phyloP scores from a whole-genome alignment of 1,140 invertebrate genomes.

The Brachystomella parvula region DNA sequence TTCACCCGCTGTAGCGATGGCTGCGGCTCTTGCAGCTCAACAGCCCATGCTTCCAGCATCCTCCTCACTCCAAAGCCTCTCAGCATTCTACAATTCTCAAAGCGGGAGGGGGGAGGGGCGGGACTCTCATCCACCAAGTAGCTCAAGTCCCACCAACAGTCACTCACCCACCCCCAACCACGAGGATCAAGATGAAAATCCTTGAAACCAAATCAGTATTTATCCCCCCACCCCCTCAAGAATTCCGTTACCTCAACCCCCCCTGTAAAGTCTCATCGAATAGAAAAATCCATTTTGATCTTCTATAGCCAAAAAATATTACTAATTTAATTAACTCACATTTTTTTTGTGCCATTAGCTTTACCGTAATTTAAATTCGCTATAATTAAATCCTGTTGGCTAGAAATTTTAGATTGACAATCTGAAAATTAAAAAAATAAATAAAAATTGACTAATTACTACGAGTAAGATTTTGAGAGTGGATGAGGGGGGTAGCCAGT shows the following conservation, averaged over 20 bases:
- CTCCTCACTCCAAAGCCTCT: constrained; percentile 52
- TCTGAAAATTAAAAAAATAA: not conserved
- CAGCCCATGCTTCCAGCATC: constrained; percentile 54
- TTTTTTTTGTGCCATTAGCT: constrained; percentile 8
- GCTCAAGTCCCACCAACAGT: constrained; percentile 36
- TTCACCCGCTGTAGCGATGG: constrained; percentile 41
- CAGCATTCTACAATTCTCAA: constrained; percentile 52
- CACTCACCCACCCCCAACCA: constrained; percentile 28
- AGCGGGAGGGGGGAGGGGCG: constrained; percentile 22
- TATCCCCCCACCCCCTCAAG: not conserved
- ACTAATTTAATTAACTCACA: not conserved
- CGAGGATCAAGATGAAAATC: constrained; percentile 32
- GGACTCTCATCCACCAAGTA: constrained; percentile 23
- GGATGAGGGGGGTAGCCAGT: too few relatives aligned
- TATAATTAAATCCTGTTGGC: not conserved
- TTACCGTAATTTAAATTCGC: not conserved
- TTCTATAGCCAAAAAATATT: not conserved
- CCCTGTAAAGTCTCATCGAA: not conserved
- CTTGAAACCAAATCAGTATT: constrained; percentile 31
- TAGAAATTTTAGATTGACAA: not conserved
- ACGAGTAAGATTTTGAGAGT: too few relatives aligned
- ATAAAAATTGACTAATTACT: too few relatives aligned
- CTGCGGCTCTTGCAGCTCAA: constrained; percentile 46
- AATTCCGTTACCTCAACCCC: too few relatives aligned
- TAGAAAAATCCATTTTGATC: not conserved